Conservation (phyloP, 2,888 invertebrate species). For the Quadroppia sp. region DNA sequence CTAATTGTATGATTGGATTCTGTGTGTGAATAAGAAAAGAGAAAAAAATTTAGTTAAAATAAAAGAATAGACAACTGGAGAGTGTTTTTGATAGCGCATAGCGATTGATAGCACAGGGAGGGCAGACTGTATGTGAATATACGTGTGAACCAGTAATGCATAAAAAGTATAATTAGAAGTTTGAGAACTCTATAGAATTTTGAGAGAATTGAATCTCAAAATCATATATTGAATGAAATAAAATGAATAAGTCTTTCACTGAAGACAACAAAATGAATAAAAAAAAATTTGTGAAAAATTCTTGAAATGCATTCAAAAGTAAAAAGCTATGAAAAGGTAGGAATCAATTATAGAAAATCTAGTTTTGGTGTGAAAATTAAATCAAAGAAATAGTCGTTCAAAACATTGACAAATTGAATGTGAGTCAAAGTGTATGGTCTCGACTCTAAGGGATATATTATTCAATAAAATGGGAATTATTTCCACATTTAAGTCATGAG, state of each 20-base stretch:
- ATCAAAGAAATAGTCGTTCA: neutral
- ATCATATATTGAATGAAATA: neutral
- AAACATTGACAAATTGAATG: neutral
- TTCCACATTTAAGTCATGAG: neutral
- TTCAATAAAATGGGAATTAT: neutral
- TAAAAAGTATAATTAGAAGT: slow-evolving; percentile 17
- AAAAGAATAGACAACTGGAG: neutral
- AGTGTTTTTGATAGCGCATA: neutral
- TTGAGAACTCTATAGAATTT: neutral
- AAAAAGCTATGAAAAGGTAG: neutral
- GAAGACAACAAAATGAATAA: neutral
- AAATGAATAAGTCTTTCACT: neutral
- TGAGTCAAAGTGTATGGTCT: neutral
- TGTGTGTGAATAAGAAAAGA: neutral
- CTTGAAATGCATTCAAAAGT: neutral
- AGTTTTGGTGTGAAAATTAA: neutral
- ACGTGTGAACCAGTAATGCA: neutral
- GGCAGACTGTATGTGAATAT: neutral
- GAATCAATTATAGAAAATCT: neutral
- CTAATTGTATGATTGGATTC: slow-evolving; percentile 20
- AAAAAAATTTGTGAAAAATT: neutral
- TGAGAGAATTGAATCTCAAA: neutral
- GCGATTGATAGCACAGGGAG: no score
- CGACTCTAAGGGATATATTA: neutral
- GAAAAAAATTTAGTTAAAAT: neutral